These are phyloP conservation scores for Elegia similella DNA, from an alignment of 2,888 invertebrate species.

Conservation along the genomic window DNA sequence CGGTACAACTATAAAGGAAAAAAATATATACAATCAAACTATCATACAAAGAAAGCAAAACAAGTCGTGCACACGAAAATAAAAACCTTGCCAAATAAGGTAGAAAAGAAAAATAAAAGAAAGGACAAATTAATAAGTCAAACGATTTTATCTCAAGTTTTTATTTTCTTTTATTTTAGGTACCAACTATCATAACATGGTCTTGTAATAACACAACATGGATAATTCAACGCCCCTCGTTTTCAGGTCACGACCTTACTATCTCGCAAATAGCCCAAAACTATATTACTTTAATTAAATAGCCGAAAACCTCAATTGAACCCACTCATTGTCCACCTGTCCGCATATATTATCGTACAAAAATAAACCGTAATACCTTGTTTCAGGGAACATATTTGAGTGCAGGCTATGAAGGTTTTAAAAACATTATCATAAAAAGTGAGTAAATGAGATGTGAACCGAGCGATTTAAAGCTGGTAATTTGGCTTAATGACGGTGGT, in stretches of 20 bases:
- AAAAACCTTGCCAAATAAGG: too few species aligned
- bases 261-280: slow-evolving; percentile 21
- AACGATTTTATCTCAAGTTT: too few species aligned
- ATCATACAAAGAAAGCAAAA: too few species aligned
- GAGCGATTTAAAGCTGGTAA: slow-evolving; percentile 60
- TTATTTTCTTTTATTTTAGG: too few species aligned
- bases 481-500: slow-evolving; percentile 53
- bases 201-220: background rate
- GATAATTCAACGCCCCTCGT: background rate
- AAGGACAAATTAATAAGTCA: too few species aligned
- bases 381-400: slow-evolving; percentile 12
- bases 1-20: too few species aligned
- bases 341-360: background rate
- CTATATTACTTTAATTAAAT: slow-evolving; percentile 27
- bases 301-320: slow-evolving; percentile 24
- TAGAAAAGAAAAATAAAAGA: too few species aligned
- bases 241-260: slow-evolving; percentile 18
- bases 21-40: too few species aligned
- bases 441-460: slow-evolving; percentile 67
- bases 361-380: slow-evolving; percentile 13
- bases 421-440: slow-evolving; percentile 52
- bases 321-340: slow-evolving; percentile 26
- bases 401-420: slow-evolving; percentile 19
- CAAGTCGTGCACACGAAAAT: too few species aligned
- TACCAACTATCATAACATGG: background rate